Percentiles rank a stretch among this genome's conserved stretches.
Evolutionary conservation across 1,140 invertebrate genomes (phyloP).

Genomic region (Piezodorus guildinii): DNA sequence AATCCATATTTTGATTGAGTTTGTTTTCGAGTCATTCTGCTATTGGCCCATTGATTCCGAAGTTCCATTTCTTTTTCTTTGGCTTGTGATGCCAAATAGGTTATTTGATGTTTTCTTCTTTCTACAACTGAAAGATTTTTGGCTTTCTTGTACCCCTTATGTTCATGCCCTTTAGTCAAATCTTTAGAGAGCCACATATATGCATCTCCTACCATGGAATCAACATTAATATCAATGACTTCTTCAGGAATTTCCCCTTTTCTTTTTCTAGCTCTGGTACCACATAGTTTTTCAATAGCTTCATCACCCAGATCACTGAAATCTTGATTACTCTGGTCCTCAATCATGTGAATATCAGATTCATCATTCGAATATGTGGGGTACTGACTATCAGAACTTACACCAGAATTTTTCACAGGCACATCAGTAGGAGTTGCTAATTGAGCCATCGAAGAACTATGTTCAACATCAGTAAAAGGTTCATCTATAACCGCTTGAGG

Average conservation of each 20-base stretch:
- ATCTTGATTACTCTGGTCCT: neutral
- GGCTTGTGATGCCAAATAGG: conserved; percentile 46
- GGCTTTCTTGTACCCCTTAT: conserved; percentile 4
- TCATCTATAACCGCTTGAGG: neutral
- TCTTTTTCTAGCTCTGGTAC: conserved; percentile 1
- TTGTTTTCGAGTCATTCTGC: conserved; percentile 66
- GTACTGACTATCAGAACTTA: neutral
- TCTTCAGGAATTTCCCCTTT: neutral
- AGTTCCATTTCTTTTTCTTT: conserved; percentile 87
- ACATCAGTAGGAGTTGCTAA: neutral
- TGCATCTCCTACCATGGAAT: conserved; percentile 5
- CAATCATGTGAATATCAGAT: neutral
- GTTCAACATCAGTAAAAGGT: neutral
- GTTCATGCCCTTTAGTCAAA: neutral
- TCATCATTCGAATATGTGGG: neutral
- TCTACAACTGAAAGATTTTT: neutral
- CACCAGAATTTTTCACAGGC: neutral
- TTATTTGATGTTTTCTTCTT: conserved; percentile 16
- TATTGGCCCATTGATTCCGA: conserved; percentile 87
- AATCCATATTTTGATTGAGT: conserved; percentile 85
- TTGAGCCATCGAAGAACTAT: neutral
- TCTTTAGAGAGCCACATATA: conserved; percentile 15
- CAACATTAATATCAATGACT: conserved; percentile 14
- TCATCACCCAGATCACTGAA: neutral
- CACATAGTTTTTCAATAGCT: conserved; percentile 12